Evolutionary conservation across 2,888 invertebrate genomes (phyloP).

Genomic region (Zele albiditarsus): DNA sequence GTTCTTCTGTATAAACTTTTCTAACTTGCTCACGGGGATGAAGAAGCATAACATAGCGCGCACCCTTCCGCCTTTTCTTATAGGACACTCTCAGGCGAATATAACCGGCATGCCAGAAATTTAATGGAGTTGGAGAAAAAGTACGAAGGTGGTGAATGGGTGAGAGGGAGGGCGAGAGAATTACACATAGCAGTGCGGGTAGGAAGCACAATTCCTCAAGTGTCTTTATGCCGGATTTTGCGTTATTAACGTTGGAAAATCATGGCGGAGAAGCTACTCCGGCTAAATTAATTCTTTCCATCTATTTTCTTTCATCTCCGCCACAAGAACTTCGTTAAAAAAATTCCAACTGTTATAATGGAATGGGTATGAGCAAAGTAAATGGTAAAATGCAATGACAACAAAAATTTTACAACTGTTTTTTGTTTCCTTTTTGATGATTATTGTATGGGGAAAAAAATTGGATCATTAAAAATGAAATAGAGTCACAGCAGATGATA

Average conservation of each 20-base stretch:
- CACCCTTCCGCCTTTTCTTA: constrained; percentile 16
- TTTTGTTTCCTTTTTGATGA: background rate
- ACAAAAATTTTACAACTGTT: background rate
- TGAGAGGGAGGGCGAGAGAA: background rate
- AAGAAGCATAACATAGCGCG: constrained; percentile 29
- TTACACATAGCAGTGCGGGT: background rate
- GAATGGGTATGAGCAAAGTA: background rate
- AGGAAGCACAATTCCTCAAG: constrained; percentile 18
- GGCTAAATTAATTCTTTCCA: background rate
- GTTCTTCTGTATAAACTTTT: constrained; percentile 44
- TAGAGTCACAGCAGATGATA: background rate
- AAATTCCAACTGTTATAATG: background rate
- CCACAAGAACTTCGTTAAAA: constrained; percentile 1
- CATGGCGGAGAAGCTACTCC: background rate
- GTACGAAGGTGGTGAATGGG: background rate
- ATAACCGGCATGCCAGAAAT: constrained; percentile 43
- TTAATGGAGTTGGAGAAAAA: constrained; percentile 46
- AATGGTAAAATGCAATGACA: background rate
- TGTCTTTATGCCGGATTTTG: background rate
- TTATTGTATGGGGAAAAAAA: background rate
- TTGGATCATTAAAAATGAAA: background rate
- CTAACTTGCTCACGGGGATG: constrained; percentile 28
- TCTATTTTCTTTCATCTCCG: background rate
- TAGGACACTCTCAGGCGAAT: constrained; percentile 33
- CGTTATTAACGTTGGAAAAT: constrained; percentile 10